Evolutionary conservation across 2,797 vertebrate species (phyloP).

Genomic region (Stomatorhinus walkeri): DNA sequence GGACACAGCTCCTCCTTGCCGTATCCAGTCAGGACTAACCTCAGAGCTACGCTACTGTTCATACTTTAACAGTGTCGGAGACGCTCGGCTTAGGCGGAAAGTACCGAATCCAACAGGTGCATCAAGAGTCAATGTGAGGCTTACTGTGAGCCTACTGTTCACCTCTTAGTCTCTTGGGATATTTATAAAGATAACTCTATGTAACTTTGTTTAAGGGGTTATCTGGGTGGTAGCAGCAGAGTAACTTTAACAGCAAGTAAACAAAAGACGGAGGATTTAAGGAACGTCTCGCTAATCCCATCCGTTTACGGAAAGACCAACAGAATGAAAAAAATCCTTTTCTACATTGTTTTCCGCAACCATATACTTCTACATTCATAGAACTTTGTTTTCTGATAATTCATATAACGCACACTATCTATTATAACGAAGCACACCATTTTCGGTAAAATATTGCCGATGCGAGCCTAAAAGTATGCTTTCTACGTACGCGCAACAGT

Average conservation of each 20-base stretch:
- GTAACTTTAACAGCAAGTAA: neutral
- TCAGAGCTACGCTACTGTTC: neutral
- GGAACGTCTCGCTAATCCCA: neutral
- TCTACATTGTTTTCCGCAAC: neutral
- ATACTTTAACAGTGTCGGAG: neutral
- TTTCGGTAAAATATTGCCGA: neutral
- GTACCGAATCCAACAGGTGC: slow-evolving; percentile 21
- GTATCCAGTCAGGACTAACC: neutral
- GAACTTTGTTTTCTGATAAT: neutral
- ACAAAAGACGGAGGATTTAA: neutral
- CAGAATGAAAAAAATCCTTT: neutral
- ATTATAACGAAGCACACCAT: neutral
- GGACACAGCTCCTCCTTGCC: neutral
- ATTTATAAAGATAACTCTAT: neutral
- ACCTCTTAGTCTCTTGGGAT: neutral
- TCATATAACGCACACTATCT: neutral
- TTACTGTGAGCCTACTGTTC: neutral
- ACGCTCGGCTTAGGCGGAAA: slow-evolving; percentile 18
- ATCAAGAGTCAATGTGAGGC: neutral
- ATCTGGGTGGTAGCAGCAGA: slow-evolving; percentile 1
- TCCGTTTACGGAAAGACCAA: neutral
- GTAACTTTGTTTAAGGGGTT: neutral
- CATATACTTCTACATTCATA: neutral
- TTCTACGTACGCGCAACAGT: neutral
- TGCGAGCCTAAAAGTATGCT: neutral